Evolutionary conservation across 2,888 invertebrate species (phyloP).

Genomic region (Pilophorus perplexus): DNA sequence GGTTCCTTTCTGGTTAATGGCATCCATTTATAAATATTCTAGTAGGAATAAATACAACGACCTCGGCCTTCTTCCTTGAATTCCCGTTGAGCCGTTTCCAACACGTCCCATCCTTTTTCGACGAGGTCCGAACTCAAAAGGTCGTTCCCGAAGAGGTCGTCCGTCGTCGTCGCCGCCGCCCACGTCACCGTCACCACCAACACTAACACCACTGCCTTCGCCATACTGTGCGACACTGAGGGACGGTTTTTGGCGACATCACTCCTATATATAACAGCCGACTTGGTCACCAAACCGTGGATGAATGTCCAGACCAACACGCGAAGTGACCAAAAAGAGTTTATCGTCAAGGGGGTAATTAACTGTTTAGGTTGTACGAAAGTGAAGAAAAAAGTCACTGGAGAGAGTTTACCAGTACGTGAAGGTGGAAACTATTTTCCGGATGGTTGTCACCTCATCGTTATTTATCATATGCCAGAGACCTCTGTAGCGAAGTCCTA

Average conservation of each 20-base stretch:
- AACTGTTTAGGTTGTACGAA: slow-evolving; percentile 1
- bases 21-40: no score
- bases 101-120: slow-evolving; percentile 8
- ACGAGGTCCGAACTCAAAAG: slow-evolving; percentile 1
- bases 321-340: slow-evolving; percentile 23
- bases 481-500: background rate
- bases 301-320: background rate
- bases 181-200: slow-evolving; percentile 5
- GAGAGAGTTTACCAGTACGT: slow-evolving; percentile 8
- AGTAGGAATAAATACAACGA: slow-evolving; percentile 34
- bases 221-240: slow-evolving; percentile 5
- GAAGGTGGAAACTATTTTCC: slow-evolving; percentile 5
- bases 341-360: background rate
- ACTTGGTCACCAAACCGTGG: slow-evolving; percentile 21
- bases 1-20: no score
- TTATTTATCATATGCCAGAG: background rate
- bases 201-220: slow-evolving; percentile 19
- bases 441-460: background rate
- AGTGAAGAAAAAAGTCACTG: background rate
- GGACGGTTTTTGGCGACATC: background rate
- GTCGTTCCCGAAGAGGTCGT: slow-evolving; percentile 4
- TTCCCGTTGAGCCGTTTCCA: slow-evolving; percentile 3
- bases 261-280: slow-evolving; percentile 37
- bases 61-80: slow-evolving; percentile 38
- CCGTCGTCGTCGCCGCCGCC: background rate